A percentile compares a stretch with the other conserved stretches of the same genome.
These are phyloP conservation scores for Malthinus seriepunctatus DNA, from an alignment of 2,888 invertebrate species.

Conservation along the genomic window DNA sequence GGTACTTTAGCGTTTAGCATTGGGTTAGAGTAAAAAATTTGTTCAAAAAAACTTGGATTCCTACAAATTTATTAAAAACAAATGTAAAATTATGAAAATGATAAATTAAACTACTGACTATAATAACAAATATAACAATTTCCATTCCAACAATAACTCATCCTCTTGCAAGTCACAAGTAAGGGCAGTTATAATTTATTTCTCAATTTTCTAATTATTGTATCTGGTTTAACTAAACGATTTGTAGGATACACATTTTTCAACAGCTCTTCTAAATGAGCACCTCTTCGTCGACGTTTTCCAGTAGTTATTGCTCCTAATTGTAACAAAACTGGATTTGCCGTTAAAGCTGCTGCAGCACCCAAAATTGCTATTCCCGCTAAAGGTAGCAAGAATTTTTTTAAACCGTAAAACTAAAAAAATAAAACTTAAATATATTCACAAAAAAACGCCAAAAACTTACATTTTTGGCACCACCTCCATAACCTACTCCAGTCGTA, in stretches of 20 bases:
- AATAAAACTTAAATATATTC: not conserved
- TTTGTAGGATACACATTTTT: constrained; percentile 16
- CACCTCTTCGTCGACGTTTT: constrained; percentile 53
- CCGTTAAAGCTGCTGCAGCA: constrained; percentile 79
- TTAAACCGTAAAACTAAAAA: constrained; percentile 62
- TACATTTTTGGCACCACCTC: too few relatives aligned
- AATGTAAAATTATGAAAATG: not conserved
- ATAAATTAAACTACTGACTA: too few relatives aligned
- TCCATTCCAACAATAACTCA: not conserved
- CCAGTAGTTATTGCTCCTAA: constrained; percentile 73
- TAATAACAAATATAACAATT: not conserved
- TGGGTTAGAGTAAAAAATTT: too few relatives aligned
- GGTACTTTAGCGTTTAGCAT: too few relatives aligned
- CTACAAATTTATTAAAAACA: not conserved
- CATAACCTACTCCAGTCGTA: too few relatives aligned
- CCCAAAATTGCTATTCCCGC: constrained; percentile 77
- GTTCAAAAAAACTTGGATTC: too few relatives aligned
- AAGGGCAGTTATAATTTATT: not conserved
- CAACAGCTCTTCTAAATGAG: not conserved
- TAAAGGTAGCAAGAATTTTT: constrained; percentile 69
- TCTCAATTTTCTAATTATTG: constrained; percentile 1
- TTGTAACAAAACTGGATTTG: constrained; percentile 78
- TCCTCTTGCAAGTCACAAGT: not conserved
- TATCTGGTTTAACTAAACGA: constrained; percentile 10
- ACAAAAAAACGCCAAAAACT: too few relatives aligned